phyloP scores from a whole-genome alignment of 2,113 vertebrate species.

The Labeo catla region DNA sequence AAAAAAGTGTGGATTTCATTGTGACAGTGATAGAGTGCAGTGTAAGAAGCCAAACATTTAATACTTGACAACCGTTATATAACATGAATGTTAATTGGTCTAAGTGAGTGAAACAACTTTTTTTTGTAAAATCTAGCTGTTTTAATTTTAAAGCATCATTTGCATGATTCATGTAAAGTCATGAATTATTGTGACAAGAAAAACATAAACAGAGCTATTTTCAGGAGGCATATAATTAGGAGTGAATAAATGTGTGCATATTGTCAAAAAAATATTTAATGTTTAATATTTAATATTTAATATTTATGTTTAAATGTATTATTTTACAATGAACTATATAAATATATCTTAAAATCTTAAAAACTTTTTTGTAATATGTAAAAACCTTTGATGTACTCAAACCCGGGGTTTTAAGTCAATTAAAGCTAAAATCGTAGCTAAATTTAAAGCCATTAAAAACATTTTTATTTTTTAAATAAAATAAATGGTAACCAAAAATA shows the following conservation, averaged over 20 bases:
- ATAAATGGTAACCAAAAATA: no score
- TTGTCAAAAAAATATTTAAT: no score
- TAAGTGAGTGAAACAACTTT: not conserved
- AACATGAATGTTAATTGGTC: not conserved
- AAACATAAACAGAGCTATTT: not conserved
- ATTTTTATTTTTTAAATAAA: no score
- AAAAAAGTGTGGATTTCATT: not conserved
- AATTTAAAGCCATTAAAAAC: no score
- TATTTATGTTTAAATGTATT: no score
- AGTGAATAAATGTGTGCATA: not conserved
- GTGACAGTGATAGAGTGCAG: not conserved
- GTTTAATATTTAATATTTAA: no score
- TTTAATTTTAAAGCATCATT: not conserved
- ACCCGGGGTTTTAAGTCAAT: no score
- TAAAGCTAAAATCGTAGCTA: no score
- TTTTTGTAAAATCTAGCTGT: not conserved
- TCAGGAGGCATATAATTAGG: not conserved
- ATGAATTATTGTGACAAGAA: not conserved
- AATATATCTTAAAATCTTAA: no score
- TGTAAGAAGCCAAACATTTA: not conserved
- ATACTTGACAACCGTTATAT: not conserved
- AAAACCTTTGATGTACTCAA: no score
- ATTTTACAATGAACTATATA: no score
- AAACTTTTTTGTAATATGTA: no score
- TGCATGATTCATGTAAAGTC: not conserved